These are phyloP conservation scores for Lepidurus packardi DNA, from an alignment of 1,140 invertebrate genomes.

Conservation along the genomic window DNA sequence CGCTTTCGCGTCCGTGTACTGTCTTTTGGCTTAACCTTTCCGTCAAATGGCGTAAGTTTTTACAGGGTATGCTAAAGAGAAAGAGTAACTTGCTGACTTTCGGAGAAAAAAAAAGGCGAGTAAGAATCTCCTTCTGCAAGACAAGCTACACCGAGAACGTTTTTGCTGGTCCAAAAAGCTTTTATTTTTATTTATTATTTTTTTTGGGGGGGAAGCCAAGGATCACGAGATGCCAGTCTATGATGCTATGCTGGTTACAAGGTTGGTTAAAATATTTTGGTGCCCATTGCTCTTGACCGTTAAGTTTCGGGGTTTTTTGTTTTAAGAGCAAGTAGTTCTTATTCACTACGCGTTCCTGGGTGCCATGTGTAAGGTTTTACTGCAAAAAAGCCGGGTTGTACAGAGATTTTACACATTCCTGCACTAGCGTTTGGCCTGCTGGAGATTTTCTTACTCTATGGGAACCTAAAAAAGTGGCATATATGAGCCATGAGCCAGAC, in stretches of 20 bases:
- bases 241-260: conserved; percentile 5
- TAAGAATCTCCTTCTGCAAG: conserved; percentile 9
- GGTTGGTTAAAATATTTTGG: neutral
- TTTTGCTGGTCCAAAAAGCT: neutral
- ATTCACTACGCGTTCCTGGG: neutral
- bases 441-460: neutral
- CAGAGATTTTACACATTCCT: neutral
- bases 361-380: neutral
- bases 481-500: conserved; percentile 21
- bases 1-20: neutral
- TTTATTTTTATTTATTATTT: neutral
- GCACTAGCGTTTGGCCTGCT: neutral
- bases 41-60: neutral
- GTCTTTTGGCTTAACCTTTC: neutral
- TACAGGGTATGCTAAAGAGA: neutral
- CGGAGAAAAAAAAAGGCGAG: neutral
- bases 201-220: neutral
- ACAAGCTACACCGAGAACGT: neutral
- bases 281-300: neutral
- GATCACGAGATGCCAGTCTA: conserved; percentile 1
- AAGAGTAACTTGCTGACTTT: neutral
- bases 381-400: neutral
- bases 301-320: neutral
- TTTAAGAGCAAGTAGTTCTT: neutral
- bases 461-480: conserved; percentile 1